Evolutionary conservation across 92 coral and sea anemone genomes (phyloP).

Genomic region (Chrysogorgia sp.): DNA sequence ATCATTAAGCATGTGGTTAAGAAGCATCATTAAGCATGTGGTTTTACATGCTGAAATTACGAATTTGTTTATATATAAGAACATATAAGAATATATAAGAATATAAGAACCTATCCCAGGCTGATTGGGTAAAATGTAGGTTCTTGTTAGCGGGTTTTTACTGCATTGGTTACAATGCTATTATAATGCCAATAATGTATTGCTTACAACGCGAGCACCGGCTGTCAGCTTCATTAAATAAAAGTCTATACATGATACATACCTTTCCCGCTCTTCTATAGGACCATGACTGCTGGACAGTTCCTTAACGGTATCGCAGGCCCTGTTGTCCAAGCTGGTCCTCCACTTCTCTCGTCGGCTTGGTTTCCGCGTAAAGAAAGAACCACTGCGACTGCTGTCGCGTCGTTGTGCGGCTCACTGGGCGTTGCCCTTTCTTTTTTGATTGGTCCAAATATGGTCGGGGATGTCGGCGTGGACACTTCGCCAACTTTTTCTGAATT

Average conservation of each 20-base stretch:
- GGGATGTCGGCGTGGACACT: constrained; percentile 47
- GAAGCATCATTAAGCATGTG: too few relatives aligned
- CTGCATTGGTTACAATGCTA: too few relatives aligned
- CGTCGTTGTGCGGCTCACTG: constrained; percentile 93
- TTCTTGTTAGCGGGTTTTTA: too few relatives aligned
- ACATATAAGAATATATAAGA: too few relatives aligned
- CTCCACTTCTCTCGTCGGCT: constrained; percentile 88
- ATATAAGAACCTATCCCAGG: too few relatives aligned
- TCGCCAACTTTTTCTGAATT: constrained; percentile 10
- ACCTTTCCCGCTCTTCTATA: constrained; percentile 13
- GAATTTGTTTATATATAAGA: too few relatives aligned
- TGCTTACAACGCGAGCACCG: too few relatives aligned
- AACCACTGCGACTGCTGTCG: constrained; percentile 95
- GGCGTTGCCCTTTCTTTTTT: constrained; percentile 94
- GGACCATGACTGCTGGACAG: constrained; percentile 98
- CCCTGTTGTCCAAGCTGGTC: constrained; percentile 97
- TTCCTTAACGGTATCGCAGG: constrained; percentile 96
- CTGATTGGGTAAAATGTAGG: too few relatives aligned
- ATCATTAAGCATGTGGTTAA: too few relatives aligned
- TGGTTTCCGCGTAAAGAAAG: constrained; percentile 97
- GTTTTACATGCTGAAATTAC: too few relatives aligned
- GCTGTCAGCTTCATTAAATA: background rate
- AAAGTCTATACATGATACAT: background rate
- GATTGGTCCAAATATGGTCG: constrained; percentile 87
- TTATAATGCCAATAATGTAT: too few relatives aligned